Conservation (phyloP, 2,113 vertebrate genomes). For the Heteronetta atricapilla region DNA sequence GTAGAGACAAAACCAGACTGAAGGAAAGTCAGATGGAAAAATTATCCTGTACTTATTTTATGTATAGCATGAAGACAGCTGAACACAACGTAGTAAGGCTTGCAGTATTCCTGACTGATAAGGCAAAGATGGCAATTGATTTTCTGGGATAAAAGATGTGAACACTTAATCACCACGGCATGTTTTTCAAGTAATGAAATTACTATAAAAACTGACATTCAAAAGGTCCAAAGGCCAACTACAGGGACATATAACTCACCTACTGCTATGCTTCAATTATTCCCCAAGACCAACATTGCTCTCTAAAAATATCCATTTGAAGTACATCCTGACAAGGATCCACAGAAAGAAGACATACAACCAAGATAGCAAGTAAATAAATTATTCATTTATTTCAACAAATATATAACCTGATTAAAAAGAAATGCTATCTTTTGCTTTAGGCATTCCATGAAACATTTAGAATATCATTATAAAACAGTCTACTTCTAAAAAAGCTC, state of each 20-base stretch:
- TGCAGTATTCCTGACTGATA: conserved; percentile 57
- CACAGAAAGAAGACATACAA: conserved; percentile 69
- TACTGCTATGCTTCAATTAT: conserved; percentile 69
- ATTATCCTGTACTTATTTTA: conserved; percentile 26
- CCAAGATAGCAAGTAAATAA: conserved; percentile 69
- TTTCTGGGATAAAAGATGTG: conserved; percentile 60
- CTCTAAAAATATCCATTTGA: conserved; percentile 72
- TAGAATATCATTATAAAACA: conserved; percentile 45
- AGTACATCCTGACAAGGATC: conserved; percentile 67
- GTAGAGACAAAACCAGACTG: conserved; percentile 54
- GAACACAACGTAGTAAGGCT: conserved; percentile 60
- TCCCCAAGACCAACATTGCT: conserved; percentile 69
- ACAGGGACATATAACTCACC: conserved; percentile 69
- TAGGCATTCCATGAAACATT: conserved; percentile 48
- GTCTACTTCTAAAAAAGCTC: conserved; percentile 2
- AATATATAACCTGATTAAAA: conserved; percentile 47
- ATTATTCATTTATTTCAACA: conserved; percentile 65
- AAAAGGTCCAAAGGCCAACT: conserved; percentile 64
- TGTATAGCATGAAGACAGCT: neutral
- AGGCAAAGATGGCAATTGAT: conserved; percentile 51
- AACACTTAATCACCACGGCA: conserved; percentile 60
- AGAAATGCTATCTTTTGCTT: conserved; percentile 47
- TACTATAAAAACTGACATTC: conserved; percentile 64
- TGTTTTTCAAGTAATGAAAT: conserved; percentile 58
- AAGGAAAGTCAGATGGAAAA: conserved; percentile 30